Evolutionary conservation across 92 coral and sea anemone species (phyloP).

Genomic region (Hydrozoanthus gracilis): DNA sequence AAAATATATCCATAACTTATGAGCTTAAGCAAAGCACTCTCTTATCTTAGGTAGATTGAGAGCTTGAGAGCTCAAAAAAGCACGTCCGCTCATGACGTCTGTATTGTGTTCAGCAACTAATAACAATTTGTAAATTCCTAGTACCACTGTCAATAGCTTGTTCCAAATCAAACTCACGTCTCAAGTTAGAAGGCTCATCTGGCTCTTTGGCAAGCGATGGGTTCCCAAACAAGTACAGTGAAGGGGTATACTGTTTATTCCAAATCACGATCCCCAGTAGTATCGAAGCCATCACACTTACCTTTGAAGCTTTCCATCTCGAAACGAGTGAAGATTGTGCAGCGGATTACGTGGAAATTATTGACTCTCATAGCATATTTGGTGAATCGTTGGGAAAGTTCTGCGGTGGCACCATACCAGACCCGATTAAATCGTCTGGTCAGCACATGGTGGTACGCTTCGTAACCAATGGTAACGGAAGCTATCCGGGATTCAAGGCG

Average conservation of each 20-base stretch:
- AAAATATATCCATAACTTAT: neutral
- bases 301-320: conserved; percentile 63
- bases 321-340: conserved; percentile 54
- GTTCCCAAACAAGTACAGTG: conserved; percentile 64
- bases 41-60: neutral
- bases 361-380: conserved; percentile 52
- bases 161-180: neutral
- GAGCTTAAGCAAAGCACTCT: neutral
- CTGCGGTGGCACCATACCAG: conserved; percentile 71
- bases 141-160: conserved; percentile 68
- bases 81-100: neutral
- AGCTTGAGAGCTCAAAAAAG: neutral
- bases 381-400: conserved; percentile 64
- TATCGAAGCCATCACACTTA: conserved; percentile 53
- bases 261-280: conserved; percentile 51
- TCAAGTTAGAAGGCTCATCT: conserved; percentile 31
- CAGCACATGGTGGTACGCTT: conserved; percentile 62
- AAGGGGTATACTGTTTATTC: conserved; percentile 62
- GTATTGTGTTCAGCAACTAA: neutral
- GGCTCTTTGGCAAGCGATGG: conserved; percentile 68
- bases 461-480: conserved; percentile 58
- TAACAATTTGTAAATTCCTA: neutral
- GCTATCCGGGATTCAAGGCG: conserved; percentile 77
- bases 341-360: conserved; percentile 69
- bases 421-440: conserved; percentile 45